Conservation (phyloP, 2,113 vertebrate genomes). For the Cromileptes altivelis region DNA sequence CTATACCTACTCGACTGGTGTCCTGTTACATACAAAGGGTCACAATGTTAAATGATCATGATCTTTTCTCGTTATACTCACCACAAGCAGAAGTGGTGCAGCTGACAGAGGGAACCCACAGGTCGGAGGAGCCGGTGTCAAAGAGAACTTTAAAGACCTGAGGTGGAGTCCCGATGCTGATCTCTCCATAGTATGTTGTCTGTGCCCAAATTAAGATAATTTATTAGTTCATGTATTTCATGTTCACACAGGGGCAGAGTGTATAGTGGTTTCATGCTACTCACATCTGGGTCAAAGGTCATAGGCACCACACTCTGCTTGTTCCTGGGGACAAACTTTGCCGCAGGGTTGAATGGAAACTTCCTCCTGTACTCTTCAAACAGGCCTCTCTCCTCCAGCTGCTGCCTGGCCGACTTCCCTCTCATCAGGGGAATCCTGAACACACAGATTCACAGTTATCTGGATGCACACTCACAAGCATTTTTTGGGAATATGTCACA, state of each 20-base stretch:
- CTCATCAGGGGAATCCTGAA: slow-evolving; percentile 81
- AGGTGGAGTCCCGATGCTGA: slow-evolving; percentile 71
- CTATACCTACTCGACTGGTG: no score
- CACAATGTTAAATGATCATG: not conserved
- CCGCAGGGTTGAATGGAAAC: slow-evolving; percentile 10
- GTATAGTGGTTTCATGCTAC: slow-evolving; percentile 22
- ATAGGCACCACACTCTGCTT: slow-evolving; percentile 63
- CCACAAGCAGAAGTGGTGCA: slow-evolving; percentile 43
- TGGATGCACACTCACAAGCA: not conserved
- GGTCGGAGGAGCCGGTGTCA: slow-evolving; percentile 76
- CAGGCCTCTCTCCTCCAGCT: slow-evolving; percentile 75
- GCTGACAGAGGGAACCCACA: slow-evolving; percentile 74
- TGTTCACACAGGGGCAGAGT: not conserved
- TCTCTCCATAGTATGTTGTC: slow-evolving; percentile 65
- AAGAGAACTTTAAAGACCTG: slow-evolving; percentile 76
- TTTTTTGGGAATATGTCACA: not conserved
- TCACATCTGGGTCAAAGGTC: slow-evolving; percentile 77
- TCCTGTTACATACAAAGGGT: not conserved
- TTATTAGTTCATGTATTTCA: not conserved
- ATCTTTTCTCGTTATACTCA: not conserved
- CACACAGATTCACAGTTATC: not conserved
- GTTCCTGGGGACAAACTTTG: slow-evolving; percentile 50
- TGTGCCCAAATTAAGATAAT: not conserved
- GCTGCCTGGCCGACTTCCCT: slow-evolving; percentile 74
- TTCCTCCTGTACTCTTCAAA: slow-evolving; percentile 66